phyloP scores from a whole-genome alignment of 1,140 invertebrate species.

The Drosophila ananassae region DNA sequence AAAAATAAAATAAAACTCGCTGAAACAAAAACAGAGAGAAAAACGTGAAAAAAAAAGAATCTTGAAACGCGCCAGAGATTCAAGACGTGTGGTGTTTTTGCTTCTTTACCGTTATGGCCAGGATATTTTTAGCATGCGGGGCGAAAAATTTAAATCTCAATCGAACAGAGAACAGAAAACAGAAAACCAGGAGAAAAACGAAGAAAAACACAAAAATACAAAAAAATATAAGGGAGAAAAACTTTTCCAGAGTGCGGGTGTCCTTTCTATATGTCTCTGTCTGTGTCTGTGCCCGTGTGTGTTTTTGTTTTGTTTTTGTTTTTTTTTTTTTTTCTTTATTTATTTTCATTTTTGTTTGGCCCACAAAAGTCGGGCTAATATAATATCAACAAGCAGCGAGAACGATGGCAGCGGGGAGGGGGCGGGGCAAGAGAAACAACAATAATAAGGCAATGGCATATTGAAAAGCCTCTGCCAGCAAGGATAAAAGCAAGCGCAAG shows the following conservation, averaged over 20 bases:
- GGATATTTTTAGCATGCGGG: slow-evolving; percentile 73
- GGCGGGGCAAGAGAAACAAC: slow-evolving; percentile 25
- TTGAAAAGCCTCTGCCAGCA: slow-evolving; percentile 58
- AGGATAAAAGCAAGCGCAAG: slow-evolving; percentile 54
- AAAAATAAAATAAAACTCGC: slow-evolving; percentile 8
- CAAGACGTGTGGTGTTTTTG: slow-evolving; percentile 61
- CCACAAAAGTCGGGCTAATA: slow-evolving; percentile 64
- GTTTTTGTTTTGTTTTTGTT: slow-evolving; percentile 19
- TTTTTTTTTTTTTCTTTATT: slow-evolving; percentile 8
- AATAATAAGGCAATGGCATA: slow-evolving; percentile 62
- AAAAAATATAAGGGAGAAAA: slow-evolving; percentile 20
- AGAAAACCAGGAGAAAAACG: not conserved
- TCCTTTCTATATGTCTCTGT: slow-evolving; percentile 9
- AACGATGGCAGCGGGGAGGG: not conserved
- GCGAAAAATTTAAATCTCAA: slow-evolving; percentile 69
- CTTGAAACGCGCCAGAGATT: slow-evolving; percentile 66
- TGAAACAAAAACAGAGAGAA: slow-evolving; percentile 22
- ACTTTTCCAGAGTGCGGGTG: slow-evolving; percentile 36
- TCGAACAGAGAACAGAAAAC: slow-evolving; percentile 24
- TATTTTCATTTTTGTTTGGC: slow-evolving; percentile 42
- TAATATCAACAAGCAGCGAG: slow-evolving; percentile 76
- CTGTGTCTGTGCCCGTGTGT: slow-evolving; percentile 9
- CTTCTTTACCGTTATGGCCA: slow-evolving; percentile 30
- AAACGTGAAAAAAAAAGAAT: slow-evolving; percentile 20
- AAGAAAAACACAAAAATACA: slow-evolving; percentile 25